Conservation (phyloP, 2,888 invertebrate species). For the Dolomedes plantarius region DNA sequence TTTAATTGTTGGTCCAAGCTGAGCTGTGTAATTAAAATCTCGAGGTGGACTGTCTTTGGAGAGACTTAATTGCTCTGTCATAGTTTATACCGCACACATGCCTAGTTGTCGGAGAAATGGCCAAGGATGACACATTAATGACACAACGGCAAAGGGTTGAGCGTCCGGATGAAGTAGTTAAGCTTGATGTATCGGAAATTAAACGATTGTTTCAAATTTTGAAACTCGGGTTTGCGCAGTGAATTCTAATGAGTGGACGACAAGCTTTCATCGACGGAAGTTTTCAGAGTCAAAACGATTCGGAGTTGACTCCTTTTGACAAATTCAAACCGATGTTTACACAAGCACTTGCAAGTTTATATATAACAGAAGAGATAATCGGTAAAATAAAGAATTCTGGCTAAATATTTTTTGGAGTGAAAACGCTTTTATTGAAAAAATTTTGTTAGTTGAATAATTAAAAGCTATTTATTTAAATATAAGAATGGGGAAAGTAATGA, state of each 20-base stretch:
- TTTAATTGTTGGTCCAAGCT: constrained; percentile 30
- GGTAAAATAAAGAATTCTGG: no score
- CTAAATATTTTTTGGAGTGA: no score
- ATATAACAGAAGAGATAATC: no score
- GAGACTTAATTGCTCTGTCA: constrained; percentile 36
- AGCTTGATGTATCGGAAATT: constrained; percentile 6
- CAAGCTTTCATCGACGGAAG: background rate
- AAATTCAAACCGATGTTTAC: no score
- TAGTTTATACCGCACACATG: background rate
- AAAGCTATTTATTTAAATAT: no score
- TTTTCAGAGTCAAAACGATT: no score
- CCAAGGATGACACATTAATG: constrained; percentile 24
- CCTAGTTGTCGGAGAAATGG: background rate
- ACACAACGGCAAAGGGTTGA: background rate
- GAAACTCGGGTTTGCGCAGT: background rate
- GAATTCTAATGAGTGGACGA: background rate
- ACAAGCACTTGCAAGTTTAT: no score
- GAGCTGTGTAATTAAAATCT: constrained; percentile 25
- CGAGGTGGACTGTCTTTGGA: background rate
- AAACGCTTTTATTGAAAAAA: no score
- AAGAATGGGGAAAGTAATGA: no score
- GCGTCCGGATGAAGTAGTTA: background rate
- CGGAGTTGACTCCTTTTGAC: no score
- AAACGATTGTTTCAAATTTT: background rate
- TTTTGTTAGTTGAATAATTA: no score